These are phyloP conservation scores for Polietes domitor DNA, from an alignment of 2,888 invertebrate genomes.

Conservation along the genomic window DNA sequence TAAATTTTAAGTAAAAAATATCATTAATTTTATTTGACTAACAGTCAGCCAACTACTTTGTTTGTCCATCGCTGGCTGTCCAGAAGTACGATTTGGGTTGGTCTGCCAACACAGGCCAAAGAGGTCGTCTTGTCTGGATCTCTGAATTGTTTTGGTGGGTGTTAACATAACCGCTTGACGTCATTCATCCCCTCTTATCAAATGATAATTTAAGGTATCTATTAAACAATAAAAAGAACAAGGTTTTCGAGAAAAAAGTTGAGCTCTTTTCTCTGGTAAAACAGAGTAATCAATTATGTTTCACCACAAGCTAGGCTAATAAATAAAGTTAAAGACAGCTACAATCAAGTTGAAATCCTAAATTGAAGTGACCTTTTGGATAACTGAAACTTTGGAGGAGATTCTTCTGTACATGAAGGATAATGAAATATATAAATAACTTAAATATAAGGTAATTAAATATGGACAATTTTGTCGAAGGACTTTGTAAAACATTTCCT, in stretches of 20 bases:
- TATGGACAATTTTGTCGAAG: too few relatives aligned
- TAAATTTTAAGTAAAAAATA: slow-evolving; percentile 54
- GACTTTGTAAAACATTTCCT: too few relatives aligned
- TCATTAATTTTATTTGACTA: slow-evolving; percentile 61
- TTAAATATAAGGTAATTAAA: too few relatives aligned
- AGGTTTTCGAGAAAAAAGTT: not conserved
- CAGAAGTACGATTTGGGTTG: not conserved
- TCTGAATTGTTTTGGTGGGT: slow-evolving; percentile 73
- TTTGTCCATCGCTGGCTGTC: slow-evolving; percentile 45
- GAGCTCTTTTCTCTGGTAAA: not conserved
- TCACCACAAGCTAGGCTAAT: too few relatives aligned
- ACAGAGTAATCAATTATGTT: too few relatives aligned
- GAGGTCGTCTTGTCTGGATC: not conserved
- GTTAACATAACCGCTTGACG: slow-evolving; percentile 72
- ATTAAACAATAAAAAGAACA: not conserved
- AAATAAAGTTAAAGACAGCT: too few relatives aligned
- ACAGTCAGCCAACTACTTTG: slow-evolving; percentile 40
- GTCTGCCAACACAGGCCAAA: slow-evolving; percentile 35
- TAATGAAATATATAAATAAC: too few relatives aligned
- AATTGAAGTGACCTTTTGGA: too few relatives aligned
- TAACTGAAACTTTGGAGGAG: too few relatives aligned
- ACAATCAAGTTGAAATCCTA: too few relatives aligned
- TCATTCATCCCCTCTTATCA: slow-evolving; percentile 33
- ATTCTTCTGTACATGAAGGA: too few relatives aligned
- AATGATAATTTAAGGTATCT: slow-evolving; percentile 20